A percentile compares a stretch with the other conserved stretches of the same genome.
phyloP scores from a whole-genome alignment of 2,888 invertebrate genomes.

The Chloromyia formosa region DNA sequence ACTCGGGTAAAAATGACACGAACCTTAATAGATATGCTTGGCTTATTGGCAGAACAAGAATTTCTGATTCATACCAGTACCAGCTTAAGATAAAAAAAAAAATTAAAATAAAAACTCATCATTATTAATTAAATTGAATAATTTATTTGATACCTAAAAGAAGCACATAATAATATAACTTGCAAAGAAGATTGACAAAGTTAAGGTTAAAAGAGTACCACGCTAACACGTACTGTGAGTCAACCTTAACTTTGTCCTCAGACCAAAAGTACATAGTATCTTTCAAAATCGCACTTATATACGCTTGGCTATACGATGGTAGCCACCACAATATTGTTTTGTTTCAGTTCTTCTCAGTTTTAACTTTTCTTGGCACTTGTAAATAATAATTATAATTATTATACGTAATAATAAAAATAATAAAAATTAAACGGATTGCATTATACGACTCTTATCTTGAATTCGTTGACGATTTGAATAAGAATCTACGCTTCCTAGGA shows the following conservation, averaged over 20 bases:
- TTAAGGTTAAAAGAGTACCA: conserved; percentile 51
- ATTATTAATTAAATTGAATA: conserved; percentile 37
- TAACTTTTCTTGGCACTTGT: conserved; percentile 30
- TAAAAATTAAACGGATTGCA: conserved; percentile 18
- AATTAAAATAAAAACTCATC: too few relatives aligned
- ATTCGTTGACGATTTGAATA: conserved; percentile 61
- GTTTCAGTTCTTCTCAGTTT: not conserved
- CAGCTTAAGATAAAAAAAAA: too few relatives aligned
- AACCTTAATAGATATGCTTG: too few relatives aligned
- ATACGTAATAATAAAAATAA: conserved; percentile 40
- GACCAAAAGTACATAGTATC: conserved; percentile 10
- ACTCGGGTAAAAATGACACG: too few relatives aligned
- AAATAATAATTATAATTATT: conserved; percentile 45
- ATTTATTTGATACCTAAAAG: conserved; percentile 42
- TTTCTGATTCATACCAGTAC: too few relatives aligned
- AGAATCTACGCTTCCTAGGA: conserved; percentile 65
- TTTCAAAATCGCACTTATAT: not conserved
- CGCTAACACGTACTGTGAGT: conserved; percentile 48
- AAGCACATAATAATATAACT: conserved; percentile 30
- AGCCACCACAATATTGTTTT: too few relatives aligned
- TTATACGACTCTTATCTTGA: conserved; percentile 50
- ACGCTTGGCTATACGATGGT: too few relatives aligned
- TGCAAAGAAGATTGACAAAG: conserved; percentile 46
- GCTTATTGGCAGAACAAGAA: too few relatives aligned
- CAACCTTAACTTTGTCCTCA: conserved; percentile 52